Evolutionary conservation across 2,888 invertebrate species (phyloP).

Genomic region (Dicycla oo): DNA sequence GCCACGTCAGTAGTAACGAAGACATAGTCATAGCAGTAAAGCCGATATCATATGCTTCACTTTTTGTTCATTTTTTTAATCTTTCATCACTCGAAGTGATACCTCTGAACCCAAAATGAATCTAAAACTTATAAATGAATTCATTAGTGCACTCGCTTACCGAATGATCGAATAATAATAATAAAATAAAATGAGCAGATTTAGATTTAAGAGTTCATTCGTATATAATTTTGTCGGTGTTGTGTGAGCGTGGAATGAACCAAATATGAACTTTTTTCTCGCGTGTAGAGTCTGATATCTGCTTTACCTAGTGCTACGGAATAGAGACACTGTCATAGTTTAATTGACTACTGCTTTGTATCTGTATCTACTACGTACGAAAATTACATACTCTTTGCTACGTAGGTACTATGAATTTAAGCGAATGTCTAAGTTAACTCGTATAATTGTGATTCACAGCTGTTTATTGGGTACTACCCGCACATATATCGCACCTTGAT

Average conservation of each 20-base stretch:
- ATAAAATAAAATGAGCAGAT: too few relatives aligned
- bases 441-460: constrained; percentile 1
- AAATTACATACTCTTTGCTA: too few relatives aligned
- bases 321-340: too few relatives aligned
- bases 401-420: background rate
- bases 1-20: background rate
- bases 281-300: background rate
- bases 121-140: background rate
- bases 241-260: background rate
- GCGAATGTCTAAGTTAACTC: background rate
- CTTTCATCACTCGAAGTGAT: background rate
- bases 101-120: background rate
- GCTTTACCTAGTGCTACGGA: background rate
- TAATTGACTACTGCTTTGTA: too few relatives aligned
- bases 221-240: background rate
- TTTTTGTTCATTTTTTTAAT: background rate
- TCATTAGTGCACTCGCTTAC: background rate
- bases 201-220: background rate
- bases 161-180: background rate
- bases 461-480: background rate
- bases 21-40: background rate
- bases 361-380: too few relatives aligned
- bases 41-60: background rate
- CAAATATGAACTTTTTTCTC: background rate
- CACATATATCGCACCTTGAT: background rate